A percentile compares a stretch with the other conserved stretches of the same genome.
These are phyloP conservation scores for Mamestra configurata DNA, from an alignment of 1,140 invertebrate genomes.

Conservation along the genomic window DNA sequence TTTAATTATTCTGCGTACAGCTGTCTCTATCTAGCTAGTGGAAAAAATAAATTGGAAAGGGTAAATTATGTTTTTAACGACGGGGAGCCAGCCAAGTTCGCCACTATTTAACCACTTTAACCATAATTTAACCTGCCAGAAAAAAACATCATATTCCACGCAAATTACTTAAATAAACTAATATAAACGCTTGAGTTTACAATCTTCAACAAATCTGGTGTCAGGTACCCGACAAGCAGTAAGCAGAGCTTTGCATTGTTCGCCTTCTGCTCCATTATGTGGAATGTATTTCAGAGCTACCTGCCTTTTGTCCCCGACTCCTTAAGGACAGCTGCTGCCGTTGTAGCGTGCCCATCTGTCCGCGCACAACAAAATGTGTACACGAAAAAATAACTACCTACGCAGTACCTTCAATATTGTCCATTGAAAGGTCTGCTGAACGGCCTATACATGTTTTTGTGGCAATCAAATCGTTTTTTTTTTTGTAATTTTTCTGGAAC, in stretches of 20 bases:
- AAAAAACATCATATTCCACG: too few relatives aligned
- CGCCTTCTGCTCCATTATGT: conserved; percentile 28
- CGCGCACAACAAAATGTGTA: conserved; percentile 60
- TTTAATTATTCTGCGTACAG: too few relatives aligned
- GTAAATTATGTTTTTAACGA: too few relatives aligned
- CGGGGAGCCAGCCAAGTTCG: too few relatives aligned
- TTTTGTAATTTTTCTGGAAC: background rate
- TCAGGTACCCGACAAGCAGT: conserved; percentile 56
- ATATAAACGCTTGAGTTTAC: background rate
- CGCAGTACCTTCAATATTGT: conserved; percentile 53
- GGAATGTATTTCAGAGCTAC: conserved; percentile 60
- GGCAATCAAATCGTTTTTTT: background rate
- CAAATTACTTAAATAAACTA: background rate
- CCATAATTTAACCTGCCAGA: too few relatives aligned
- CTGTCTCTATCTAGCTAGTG: too few relatives aligned
- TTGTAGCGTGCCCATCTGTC: conserved; percentile 60
- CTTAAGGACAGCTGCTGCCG: conserved; percentile 73
- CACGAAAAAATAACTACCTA: conserved; percentile 61
- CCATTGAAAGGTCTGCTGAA: conserved; percentile 55
- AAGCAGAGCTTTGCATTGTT: conserved; percentile 56
- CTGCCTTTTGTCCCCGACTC: conserved; percentile 71
- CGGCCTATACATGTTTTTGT: background rate
- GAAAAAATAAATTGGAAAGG: too few relatives aligned
- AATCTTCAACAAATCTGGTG: conserved; percentile 6
- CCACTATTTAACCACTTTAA: too few relatives aligned